These are phyloP conservation scores for Graptemys geographica DNA, from an alignment of 2,797 vertebrate genomes.

Conservation along the genomic window DNA sequence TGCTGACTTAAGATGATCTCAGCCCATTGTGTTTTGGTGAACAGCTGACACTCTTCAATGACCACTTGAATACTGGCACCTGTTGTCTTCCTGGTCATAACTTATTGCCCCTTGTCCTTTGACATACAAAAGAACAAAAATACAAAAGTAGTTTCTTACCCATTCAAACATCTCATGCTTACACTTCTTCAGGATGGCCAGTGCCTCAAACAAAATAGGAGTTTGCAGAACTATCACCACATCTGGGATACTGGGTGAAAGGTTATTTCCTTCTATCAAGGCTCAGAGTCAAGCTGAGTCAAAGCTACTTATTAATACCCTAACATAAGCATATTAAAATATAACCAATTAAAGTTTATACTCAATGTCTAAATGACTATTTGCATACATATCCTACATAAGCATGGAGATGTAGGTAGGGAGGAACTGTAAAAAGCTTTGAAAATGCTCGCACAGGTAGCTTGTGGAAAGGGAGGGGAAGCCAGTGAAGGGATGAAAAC, in stretches of 20 bases:
- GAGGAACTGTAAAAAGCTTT: neutral
- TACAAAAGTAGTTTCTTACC: neutral
- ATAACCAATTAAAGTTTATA: neutral
- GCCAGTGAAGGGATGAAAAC: neutral
- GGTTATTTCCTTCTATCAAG: neutral
- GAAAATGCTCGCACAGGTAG: neutral
- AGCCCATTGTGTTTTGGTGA: neutral
- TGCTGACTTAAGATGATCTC: neutral
- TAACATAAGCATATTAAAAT: neutral
- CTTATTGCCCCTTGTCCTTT: neutral
- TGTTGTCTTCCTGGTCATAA: neutral
- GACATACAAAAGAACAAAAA: neutral
- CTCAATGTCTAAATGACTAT: neutral
- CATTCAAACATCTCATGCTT: neutral
- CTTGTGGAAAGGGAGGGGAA: neutral
- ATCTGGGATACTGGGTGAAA: neutral
- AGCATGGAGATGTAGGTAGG: neutral
- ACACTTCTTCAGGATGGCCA: neutral
- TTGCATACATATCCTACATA: neutral
- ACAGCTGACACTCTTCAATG: neutral
- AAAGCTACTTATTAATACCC: neutral
- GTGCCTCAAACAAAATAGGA: neutral
- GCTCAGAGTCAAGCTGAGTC: neutral
- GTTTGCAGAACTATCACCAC: neutral
- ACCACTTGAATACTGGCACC: neutral